phyloP scores from a whole-genome alignment of 1,140 invertebrate species.

The Sinonovacula constricta region DNA sequence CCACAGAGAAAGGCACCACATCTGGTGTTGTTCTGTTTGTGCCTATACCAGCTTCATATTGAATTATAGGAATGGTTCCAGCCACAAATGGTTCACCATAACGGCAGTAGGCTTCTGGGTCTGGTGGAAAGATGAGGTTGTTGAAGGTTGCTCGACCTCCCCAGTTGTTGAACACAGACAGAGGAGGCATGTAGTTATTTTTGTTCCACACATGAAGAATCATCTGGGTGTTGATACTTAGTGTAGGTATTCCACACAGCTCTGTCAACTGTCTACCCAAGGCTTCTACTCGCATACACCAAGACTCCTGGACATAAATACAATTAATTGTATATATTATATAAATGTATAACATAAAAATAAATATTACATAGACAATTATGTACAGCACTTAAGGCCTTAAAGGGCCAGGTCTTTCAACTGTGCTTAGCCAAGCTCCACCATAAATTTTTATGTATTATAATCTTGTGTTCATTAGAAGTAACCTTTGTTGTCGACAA shows the following conservation, averaged over 20 bases:
- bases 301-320: constrained; percentile 50
- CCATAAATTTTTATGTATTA: too few species aligned
- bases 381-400: too few species aligned
- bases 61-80: constrained; percentile 52
- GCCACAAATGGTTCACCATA: constrained; percentile 58
- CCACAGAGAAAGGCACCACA: too few species aligned
- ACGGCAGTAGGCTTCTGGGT: constrained; percentile 42
- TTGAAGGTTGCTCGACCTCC: constrained; percentile 48
- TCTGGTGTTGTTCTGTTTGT: too few species aligned
- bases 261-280: constrained; percentile 28
- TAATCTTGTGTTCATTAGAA: too few species aligned
- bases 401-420: too few species aligned
- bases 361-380: too few species aligned
- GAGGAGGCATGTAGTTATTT: constrained; percentile 52
- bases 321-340: too few species aligned
- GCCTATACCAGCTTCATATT: constrained; percentile 62
- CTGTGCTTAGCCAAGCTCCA: too few species aligned
- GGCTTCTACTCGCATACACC: constrained; percentile 54
- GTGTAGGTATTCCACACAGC: constrained; percentile 57
- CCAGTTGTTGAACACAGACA: constrained; percentile 41
- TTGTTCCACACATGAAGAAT: constrained; percentile 56
- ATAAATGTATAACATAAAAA: too few species aligned
- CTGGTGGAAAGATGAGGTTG: constrained; percentile 51
- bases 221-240: constrained; percentile 46
- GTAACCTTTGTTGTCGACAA: too few species aligned